Base-by-base conservation (phyloP, 2,888 invertebrate species). In the Escarpia spicata region DNA sequence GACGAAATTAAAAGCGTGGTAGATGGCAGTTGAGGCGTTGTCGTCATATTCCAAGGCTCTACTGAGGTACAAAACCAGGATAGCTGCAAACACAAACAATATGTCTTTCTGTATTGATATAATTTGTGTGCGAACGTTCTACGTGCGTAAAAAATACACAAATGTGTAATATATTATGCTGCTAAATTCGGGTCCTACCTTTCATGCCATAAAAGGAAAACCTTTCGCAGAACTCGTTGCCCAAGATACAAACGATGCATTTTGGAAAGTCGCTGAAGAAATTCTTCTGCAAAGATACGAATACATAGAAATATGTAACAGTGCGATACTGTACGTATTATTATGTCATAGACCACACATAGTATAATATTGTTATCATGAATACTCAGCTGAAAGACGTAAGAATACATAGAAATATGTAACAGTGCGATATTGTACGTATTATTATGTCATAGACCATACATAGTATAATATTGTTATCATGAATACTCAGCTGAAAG, bases 1-100 rank as follows among this genome's bases (percentile, higher is more conserved):
- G 95, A 99, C 97, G 97, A 98, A 98, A 0, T 98, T 97, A 96
- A 99, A 99, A 3, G 97, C 97, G 96, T 99, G 99, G 96, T 98
- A 99, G 93, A 99, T 97, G 93, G 98, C 97, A 0, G 98, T 99
- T 0, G 99, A 97, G 0, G 97, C 97, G 94, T 98, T 97, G 95
- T 98, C 98, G 31, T 96, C 96, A 96, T 98, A 98, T 0, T 97
- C 97, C 94, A 99, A 97, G 95, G 98, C 98, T 94, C 98, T 97
- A 43, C 97, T 97, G 92, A 99, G 97, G 97, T 99, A 99, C 60
- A 99, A 97, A 89, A 98, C 98, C 94, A 99, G 97, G 95, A 99
- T 98, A 26, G 99, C 99, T 99, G 97, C 58, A 75, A 26, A 75
- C 75, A 75, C 75, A 75, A 15, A n/a, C 75, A n/a, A 6, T 26